These are phyloP conservation scores for Xestoiulus laeticollis DNA, from an alignment of 2,888 invertebrate genomes.

Conservation along the genomic window DNA sequence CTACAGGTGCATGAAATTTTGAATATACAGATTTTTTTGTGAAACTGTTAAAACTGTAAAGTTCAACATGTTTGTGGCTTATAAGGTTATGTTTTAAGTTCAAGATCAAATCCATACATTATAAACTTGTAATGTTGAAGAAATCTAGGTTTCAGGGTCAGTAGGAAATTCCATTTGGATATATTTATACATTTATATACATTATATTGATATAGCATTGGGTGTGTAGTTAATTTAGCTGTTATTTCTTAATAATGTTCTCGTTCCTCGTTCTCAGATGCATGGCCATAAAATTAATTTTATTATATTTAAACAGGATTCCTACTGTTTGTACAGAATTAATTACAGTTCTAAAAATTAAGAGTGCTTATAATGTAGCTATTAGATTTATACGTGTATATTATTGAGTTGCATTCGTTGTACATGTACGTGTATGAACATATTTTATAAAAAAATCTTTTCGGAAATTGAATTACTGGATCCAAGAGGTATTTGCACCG, in stretches of 20 bases:
- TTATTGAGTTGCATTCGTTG: too few relatives aligned
- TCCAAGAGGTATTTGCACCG: too few relatives aligned
- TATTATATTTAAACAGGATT: not conserved
- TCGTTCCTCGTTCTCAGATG: not conserved
- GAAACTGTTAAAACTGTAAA: not conserved
- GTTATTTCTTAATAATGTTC: not conserved
- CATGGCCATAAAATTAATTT: not conserved
- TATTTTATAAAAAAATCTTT: not conserved
- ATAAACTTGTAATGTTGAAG: not conserved
- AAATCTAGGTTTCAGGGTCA: slow-evolving; percentile 29
- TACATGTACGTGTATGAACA: not conserved
- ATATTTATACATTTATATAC: too few relatives aligned
- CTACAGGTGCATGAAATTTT: too few relatives aligned
- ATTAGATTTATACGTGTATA: too few relatives aligned
- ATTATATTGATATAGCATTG: not conserved
- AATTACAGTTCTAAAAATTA: not conserved
- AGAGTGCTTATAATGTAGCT: too few relatives aligned
- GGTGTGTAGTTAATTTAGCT: slow-evolving; percentile 14
- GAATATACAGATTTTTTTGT: not conserved
- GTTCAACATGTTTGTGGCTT: not conserved
- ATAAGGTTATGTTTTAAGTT: slow-evolving; percentile 15
- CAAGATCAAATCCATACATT: not conserved
- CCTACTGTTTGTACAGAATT: not conserved
- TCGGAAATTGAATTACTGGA: not conserved
- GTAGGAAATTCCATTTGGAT: not conserved